Percentiles rank a stretch among this genome's conserved stretches.
Conservation (phyloP, 2,888 invertebrate genomes). For the Odontocerum albicorne region DNA sequence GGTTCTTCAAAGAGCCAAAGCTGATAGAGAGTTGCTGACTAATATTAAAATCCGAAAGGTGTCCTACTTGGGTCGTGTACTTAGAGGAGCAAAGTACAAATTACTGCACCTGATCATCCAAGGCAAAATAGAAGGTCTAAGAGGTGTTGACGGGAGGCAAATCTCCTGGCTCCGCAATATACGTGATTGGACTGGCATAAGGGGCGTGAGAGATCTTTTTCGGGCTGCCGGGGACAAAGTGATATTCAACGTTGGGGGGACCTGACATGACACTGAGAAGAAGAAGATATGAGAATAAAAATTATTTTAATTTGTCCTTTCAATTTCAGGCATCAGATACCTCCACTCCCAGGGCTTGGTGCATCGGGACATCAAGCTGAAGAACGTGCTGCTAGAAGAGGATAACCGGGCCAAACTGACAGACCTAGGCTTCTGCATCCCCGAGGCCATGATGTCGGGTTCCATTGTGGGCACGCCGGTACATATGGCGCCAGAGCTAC, state of each 20-base stretch:
- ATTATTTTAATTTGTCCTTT: not conserved
- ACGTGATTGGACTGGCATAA: too few relatives aligned
- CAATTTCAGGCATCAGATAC: constrained; percentile 73
- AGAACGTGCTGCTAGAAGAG: constrained; percentile 81
- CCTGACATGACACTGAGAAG: not conserved
- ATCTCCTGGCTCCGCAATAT: too few relatives aligned
- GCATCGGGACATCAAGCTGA: constrained; percentile 87
- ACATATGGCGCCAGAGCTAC: constrained; percentile 89
- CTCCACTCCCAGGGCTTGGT: constrained; percentile 86
- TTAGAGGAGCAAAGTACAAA: too few relatives aligned
- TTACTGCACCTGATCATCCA: too few relatives aligned
- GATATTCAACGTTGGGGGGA: not conserved
- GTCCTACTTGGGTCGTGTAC: too few relatives aligned
- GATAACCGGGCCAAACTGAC: constrained; percentile 77
- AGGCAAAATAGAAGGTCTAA: too few relatives aligned
- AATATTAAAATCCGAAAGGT: too few relatives aligned
- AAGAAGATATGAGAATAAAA: not conserved
- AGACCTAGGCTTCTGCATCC: constrained; percentile 88
- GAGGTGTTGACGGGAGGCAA: too few relatives aligned
- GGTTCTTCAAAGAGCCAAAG: too few relatives aligned
- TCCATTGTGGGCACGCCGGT: constrained; percentile 87
- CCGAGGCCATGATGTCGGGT: constrained; percentile 88
- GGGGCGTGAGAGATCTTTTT: not conserved
- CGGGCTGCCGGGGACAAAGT: not conserved
- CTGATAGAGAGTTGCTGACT: too few relatives aligned